Conservation (phyloP, 2,888 invertebrate species). For the Sphaeridia pumilis region DNA sequence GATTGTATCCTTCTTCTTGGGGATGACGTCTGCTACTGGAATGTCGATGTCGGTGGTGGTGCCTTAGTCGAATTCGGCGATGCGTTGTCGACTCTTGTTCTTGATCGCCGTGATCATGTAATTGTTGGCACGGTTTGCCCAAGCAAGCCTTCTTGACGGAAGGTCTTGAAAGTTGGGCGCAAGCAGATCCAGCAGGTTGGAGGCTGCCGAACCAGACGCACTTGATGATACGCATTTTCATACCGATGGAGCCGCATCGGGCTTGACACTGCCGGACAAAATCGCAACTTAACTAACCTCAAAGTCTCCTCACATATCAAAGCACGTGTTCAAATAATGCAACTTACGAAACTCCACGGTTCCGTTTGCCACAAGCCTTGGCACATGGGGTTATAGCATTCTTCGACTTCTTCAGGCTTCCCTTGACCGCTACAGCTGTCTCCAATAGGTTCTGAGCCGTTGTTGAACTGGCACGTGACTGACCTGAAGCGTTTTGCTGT, state of each 20-base stretch:
- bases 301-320: not conserved
- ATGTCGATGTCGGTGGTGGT: not conserved
- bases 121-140: constrained; percentile 49
- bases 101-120: no score
- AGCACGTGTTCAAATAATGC: not conserved
- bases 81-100: not conserved
- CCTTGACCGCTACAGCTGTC: constrained; percentile 59
- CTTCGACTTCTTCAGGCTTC: constrained; percentile 62
- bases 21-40: not conserved
- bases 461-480: constrained; percentile 47
- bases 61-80: not conserved
- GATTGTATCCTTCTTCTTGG: not conserved
- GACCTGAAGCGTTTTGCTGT: constrained; percentile 61
- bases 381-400: constrained; percentile 73
- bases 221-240: constrained; percentile 74
- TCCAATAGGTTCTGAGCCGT: constrained; percentile 43
- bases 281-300: constrained; percentile 15
- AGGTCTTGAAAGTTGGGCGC: constrained; percentile 63
- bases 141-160: constrained; percentile 64
- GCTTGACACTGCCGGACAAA: constrained; percentile 19
- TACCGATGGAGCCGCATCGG: constrained; percentile 59
- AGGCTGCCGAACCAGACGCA: constrained; percentile 77
- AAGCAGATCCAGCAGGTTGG: constrained; percentile 70
- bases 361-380: constrained; percentile 81
- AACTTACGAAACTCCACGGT: constrained; percentile 77